These are phyloP conservation scores for Tragelaphus scriptus DNA, from an alignment of 2,113 vertebrate species.

Conservation along the genomic window DNA sequence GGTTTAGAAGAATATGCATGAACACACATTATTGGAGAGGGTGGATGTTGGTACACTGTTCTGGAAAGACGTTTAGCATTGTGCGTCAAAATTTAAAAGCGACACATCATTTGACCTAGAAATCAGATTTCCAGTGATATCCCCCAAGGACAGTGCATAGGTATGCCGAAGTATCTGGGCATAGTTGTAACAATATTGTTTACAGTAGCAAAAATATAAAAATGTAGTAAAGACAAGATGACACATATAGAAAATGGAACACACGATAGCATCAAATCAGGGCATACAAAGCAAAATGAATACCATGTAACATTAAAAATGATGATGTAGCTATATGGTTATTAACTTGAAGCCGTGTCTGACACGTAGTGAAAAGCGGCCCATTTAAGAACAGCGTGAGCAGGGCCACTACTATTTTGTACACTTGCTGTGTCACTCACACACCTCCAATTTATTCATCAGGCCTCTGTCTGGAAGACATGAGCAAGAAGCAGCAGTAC, in stretches of 20 bases:
- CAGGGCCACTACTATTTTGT: accelerated
- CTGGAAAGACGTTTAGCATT: accelerated
- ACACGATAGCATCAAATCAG: neutral
- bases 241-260: neutral
- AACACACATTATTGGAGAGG: accelerated
- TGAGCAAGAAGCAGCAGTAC: accelerated
- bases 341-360: neutral
- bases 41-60: accelerated
- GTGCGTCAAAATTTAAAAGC: accelerated
- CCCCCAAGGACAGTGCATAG: neutral
- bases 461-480: neutral
- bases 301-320: neutral
- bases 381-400: accelerated
- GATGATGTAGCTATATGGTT: neutral
- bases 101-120: too few relatives aligned
- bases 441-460: accelerated
- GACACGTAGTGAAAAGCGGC: accelerated
- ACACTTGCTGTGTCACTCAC: accelerated
- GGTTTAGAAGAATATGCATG: neutral
- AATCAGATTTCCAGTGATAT: neutral
- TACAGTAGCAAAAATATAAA: neutral
- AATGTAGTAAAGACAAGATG: neutral
- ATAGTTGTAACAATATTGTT: neutral
- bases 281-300: neutral
- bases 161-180: too few relatives aligned